Percentiles rank a stretch among this genome's conserved stretches.
phyloP scores from a whole-genome alignment of 2,113 vertebrate species.

The Istiophorus platypterus region DNA sequence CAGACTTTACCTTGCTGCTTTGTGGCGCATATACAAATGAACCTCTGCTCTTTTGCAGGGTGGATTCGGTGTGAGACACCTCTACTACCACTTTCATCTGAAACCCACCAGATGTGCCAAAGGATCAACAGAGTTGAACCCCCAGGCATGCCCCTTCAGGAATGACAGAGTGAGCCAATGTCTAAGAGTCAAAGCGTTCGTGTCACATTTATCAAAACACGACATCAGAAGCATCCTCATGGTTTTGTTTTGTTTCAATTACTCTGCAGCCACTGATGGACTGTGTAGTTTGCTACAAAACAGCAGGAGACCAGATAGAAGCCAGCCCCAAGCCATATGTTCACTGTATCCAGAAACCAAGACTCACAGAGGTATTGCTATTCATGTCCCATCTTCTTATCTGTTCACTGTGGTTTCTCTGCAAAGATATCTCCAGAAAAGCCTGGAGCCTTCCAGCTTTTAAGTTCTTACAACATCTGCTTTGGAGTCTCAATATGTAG shows the following conservation, averaged over 20 bases:
- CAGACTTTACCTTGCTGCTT: too few relatives aligned
- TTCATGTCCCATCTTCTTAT: background rate
- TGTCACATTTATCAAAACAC: background rate
- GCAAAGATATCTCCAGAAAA: background rate
- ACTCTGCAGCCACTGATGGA: conserved; percentile 82
- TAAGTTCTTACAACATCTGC: too few relatives aligned
- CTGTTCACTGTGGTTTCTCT: background rate
- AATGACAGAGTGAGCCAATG: conserved; percentile 77
- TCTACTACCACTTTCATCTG: conserved; percentile 79
- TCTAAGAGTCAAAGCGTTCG: background rate
- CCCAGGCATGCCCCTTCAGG: conserved; percentile 73
- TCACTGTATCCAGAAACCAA: conserved; percentile 81
- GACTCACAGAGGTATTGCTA: conserved; percentile 74
- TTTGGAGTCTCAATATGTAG: too few relatives aligned
- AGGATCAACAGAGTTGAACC: conserved; percentile 31
- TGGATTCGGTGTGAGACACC: conserved; percentile 67
- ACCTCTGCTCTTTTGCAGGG: conserved; percentile 57
- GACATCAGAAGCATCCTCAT: background rate
- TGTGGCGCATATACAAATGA: too few relatives aligned
- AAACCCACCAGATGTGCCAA: conserved; percentile 81
- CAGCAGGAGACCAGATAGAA: conserved; percentile 44
- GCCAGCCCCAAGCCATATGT: conserved; percentile 73
- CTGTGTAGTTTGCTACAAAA: conserved; percentile 84
- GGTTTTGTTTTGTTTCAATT: background rate
- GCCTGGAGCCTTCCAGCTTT: background rate